Evolutionary conservation across 2,888 invertebrate genomes (phyloP), one percentile per base, ranked within the genome.

Genomic region (Hydropsyche betteni): DNA sequence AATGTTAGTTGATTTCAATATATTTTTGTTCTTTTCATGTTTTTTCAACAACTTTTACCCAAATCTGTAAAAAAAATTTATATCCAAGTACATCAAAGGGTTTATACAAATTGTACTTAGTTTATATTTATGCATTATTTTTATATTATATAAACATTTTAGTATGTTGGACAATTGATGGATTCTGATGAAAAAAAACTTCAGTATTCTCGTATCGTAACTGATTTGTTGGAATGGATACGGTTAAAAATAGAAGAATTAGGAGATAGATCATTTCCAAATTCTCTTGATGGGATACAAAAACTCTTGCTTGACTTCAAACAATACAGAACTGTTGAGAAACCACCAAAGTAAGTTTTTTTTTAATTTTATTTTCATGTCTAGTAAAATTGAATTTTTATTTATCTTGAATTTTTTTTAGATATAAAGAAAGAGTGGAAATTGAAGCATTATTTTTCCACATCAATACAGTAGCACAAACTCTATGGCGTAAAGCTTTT

Each of bases 111-210:
- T 50, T 55, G 58, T 70, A 12, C 51, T 69, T 38, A 64, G 33
- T 69, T 36, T 8, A 53, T 36, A 1, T 68, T 58, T 38, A 51
- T 33, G 55, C 5, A 55, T 71, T n/a, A 69, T 53, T 52, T 70
- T 10, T 34, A 33, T 70, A 53, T 53, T 53, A 14, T 52, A 36
- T 64, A 4, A 58, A 61, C 5, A 61, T 79, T 80, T 76, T 84
- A 98, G 97, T 98, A 99, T 82, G 94, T 99, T 78, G 96, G 94
- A 5, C 96, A 97, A 86, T 91, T 99, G 89, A 95, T 98, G 91
- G 96, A 97, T 82, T 93, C 96, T 64, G 98, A 99, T 84, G 93
- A 92, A 76, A 94, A 95, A 89, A 96, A 98, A 84, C 89, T 92
- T 12, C 93, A 94, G 80, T 99, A 98, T 86, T 95, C 96, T 82